Evolutionary conservation across 2,113 vertebrate species (phyloP), one percentile per base, ranked within the genome.

Genomic region (Numida meleagris): DNA sequence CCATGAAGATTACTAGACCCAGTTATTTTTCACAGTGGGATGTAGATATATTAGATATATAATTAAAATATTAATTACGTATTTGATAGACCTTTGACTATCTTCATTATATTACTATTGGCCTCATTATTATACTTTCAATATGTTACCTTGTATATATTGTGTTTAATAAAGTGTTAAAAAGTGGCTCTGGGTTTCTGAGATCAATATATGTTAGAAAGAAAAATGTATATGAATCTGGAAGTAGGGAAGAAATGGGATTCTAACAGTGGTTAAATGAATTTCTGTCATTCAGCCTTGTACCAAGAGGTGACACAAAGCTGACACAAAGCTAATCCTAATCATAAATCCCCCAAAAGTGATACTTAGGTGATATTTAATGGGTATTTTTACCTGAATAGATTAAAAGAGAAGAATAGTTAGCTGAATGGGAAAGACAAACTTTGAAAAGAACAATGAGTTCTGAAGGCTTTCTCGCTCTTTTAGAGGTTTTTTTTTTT

Each of bases 1-100:
- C 95, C 93, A 89, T 94, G 96, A 97, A 97, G 96, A 97, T 93
- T 95, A 71, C 12, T 59, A 94, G 96, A 88, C 84, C 72, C 4
- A n/a, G 95, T 94, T 97, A 95, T 89, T 96, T 96, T 97, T 96
- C 96, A 97, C 96, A 97, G 96, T 97, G 88, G 95, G 96, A 92
- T 4, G 8, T 82, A 96, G 90, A 93, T 91, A 86, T 88, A 94
- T 66, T 72, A 48, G 90, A 94, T 96, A 95, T 97, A 96, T 97
- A 97, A 98, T 98, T 98, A 97, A 98, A 97, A 96, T 97, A 97
- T 97, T 97, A 96, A 97, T 97, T 97, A 93, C 75, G 51, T 93
- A 88, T 95, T 95, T 97, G 80, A 88, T 91, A 95, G 88, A 81
- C 65, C 31, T 89, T 93, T 1, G 4, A 34, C 84, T 91, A 82